phyloP scores from a whole-genome alignment of 2,113 vertebrate species.

The Callionymus lyra region DNA sequence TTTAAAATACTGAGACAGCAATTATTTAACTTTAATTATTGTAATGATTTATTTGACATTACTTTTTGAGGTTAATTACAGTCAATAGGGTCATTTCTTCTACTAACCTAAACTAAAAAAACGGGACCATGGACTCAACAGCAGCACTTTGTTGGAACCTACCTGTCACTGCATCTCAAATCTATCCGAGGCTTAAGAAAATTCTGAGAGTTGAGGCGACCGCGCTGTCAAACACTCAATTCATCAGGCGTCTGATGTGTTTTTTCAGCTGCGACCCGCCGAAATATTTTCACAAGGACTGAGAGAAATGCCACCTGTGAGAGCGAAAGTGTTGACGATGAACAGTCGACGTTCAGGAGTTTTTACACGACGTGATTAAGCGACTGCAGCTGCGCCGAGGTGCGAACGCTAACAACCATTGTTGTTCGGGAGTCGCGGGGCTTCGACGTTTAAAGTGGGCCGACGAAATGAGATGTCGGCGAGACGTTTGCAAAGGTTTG shows the following conservation, averaged over 20 bases:
- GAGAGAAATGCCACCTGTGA: constrained; percentile 57
- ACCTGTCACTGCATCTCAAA: too few species aligned
- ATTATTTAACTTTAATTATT: too few species aligned
- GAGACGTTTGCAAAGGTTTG: too few species aligned
- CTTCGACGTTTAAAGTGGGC: constrained; percentile 7
- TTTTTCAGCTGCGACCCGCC: constrained; percentile 56
- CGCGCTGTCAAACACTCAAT: constrained; percentile 40
- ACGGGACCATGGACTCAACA: too few species aligned
- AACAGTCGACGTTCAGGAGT: constrained; percentile 7
- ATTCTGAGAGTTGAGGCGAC: constrained; percentile 40
- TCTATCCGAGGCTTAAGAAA: constrained; percentile 4
- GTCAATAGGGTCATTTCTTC: too few species aligned
- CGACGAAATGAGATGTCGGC: too few species aligned
- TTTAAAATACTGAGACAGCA: too few species aligned
- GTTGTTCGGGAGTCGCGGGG: background rate
- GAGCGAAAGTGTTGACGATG: constrained; percentile 24
- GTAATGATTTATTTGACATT: too few species aligned
- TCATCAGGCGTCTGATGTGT: constrained; percentile 42
- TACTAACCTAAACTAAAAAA: too few species aligned
- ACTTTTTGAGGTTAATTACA: too few species aligned
- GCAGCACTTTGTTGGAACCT: too few species aligned
- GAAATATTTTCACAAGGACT: constrained; percentile 45
- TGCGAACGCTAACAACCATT: background rate
- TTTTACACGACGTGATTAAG: constrained; percentile 7
- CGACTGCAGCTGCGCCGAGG: constrained; percentile 17